These are phyloP conservation scores for Erythrocebus patas DNA, from an alignment of 2,113 vertebrate genomes.

Conservation along the genomic window DNA sequence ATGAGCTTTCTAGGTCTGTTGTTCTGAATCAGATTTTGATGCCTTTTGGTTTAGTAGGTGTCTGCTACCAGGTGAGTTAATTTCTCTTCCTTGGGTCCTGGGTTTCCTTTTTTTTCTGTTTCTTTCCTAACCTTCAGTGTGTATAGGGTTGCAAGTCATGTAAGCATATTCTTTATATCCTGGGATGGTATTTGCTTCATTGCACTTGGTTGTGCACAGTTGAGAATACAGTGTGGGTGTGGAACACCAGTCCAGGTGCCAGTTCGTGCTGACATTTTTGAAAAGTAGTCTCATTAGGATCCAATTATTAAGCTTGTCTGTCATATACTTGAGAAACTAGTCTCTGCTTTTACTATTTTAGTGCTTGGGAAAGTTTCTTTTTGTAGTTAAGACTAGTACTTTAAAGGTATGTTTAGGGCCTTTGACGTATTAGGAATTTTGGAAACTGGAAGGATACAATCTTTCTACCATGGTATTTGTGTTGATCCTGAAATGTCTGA, in stretches of 20 bases:
- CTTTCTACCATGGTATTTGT: neutral
- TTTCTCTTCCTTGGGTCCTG: neutral
- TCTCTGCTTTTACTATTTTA: neutral
- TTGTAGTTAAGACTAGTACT: neutral
- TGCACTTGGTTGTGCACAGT: neutral
- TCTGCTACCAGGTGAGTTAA: conserved; percentile 48
- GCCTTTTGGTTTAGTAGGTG: neutral
- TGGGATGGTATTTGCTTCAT: neutral
- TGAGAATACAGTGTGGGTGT: neutral
- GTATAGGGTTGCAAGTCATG: neutral
- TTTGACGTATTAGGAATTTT: neutral
- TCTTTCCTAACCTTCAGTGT: neutral
- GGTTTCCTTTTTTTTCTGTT: neutral
- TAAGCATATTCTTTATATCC: neutral
- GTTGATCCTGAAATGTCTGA: neutral
- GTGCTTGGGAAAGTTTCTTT: neutral
- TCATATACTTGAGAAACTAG: neutral
- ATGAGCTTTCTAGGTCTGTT: neutral
- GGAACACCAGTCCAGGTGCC: neutral
- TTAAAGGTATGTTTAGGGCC: neutral
- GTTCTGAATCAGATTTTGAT: neutral
- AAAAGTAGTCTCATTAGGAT: neutral
- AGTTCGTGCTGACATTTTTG: neutral
- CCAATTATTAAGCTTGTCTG: neutral
- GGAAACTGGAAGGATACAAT: neutral